These are phyloP conservation scores for Oryzias woworae DNA, from an alignment of 2,113 vertebrate species.

Conservation along the genomic window DNA sequence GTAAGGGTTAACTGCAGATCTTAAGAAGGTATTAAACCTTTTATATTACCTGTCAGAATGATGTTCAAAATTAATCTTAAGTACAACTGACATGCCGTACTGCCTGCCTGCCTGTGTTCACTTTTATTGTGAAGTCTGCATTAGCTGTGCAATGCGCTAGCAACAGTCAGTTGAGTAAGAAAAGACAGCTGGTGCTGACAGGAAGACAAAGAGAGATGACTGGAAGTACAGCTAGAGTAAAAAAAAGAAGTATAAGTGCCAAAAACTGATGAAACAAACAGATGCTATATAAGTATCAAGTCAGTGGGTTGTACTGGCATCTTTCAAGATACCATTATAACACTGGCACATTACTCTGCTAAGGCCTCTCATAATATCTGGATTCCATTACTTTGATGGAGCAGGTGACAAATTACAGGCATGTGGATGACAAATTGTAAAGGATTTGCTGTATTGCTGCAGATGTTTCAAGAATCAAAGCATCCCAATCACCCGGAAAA, in stretches of 20 bases:
- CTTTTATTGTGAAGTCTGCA: conserved; percentile 11
- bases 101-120: conserved; percentile 1
- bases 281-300: conserved; percentile 63
- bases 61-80: conserved; percentile 9
- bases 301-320: conserved; percentile 58
- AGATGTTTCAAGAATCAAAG: conserved; percentile 21
- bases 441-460: conserved; percentile 24
- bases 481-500: background rate
- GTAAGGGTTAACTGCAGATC: background rate
- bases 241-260: conserved; percentile 21
- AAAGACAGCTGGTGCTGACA: conserved; percentile 17
- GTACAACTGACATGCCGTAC: background rate
- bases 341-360: conserved; percentile 50
- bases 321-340: conserved; percentile 27
- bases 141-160: conserved; percentile 9
- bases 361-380: conserved; percentile 42
- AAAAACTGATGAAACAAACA: conserved; percentile 61
- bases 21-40: conserved; percentile 10
- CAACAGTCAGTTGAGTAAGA: conserved; percentile 11
- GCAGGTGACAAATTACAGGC: conserved; percentile 62
- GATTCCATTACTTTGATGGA: conserved; percentile 50
- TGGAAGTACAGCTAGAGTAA: conserved; percentile 11
- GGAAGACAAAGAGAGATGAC: conserved; percentile 12
- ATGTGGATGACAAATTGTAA: conserved; percentile 37
- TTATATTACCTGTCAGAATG: conserved; percentile 5